Evolutionary conservation across 2,113 vertebrate species (phyloP).

Genomic region (Cyprinodon brontotheroides): DNA sequence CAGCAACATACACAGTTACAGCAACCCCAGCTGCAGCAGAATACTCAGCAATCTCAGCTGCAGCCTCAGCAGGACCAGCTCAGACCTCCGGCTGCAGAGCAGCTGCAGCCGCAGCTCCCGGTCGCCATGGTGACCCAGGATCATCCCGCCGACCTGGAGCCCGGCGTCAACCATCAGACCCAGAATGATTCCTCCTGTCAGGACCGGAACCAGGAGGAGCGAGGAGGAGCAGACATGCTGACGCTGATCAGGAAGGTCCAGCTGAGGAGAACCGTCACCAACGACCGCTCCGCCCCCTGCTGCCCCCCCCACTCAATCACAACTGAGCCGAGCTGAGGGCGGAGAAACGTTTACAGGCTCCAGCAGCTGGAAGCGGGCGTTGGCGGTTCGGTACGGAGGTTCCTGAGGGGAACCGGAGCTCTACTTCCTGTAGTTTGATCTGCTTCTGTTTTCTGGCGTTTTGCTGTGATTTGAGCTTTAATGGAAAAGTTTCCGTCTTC

Average conservation of each 20-base stretch:
- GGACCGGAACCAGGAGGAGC: conserved; percentile 17
- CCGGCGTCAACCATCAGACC: too few relatives aligned
- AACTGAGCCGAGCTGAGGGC: conserved; percentile 48
- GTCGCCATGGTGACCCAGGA: conserved; percentile 45
- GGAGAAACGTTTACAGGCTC: neutral
- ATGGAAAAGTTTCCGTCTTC: too few relatives aligned
- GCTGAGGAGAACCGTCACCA: conserved; percentile 77
- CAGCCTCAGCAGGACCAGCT: conserved; percentile 27
- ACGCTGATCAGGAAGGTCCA: conserved; percentile 75
- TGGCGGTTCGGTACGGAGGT: neutral
- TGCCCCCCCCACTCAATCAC: conserved; percentile 69
- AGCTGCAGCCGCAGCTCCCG: conserved; percentile 79
- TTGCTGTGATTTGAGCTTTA: too few relatives aligned
- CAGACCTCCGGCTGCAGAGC: conserved; percentile 19
- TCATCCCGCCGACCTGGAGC: neutral
- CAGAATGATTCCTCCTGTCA: neutral
- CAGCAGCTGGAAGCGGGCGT: neutral
- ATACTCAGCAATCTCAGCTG: neutral
- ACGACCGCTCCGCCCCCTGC: conserved; percentile 81
- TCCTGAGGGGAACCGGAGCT: too few relatives aligned
- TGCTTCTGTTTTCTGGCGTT: too few relatives aligned
- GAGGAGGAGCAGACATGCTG: conserved; percentile 64
- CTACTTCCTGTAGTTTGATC: too few relatives aligned
- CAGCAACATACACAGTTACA: too few relatives aligned
- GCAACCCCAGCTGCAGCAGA: neutral